Evolutionary conservation across 2,888 invertebrate species (phyloP), one percentile per base, ranked within the genome.

Genomic region (Drosophila vallismaia): DNA sequence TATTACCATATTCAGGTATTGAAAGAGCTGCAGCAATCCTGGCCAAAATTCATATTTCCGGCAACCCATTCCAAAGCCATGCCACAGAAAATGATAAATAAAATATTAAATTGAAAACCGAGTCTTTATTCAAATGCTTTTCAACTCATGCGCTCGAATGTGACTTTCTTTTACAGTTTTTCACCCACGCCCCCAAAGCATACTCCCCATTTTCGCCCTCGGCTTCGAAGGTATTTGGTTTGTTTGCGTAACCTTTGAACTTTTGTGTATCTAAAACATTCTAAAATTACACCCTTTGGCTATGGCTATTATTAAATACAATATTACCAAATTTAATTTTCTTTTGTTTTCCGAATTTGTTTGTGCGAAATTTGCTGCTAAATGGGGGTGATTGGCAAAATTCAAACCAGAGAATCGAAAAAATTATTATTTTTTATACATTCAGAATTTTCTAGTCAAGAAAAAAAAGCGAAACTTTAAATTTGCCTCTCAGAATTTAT

Each of bases 41-140:
- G 45, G 60, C 64, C 77, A 78, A 62, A 74, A 74, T 55, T 71
- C 57, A 71, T 42, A 71, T 51, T 60, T 63, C 54, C 53, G 54
- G 63, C 51, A 40, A 71, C 63, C 63, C 72, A 40, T 71, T 66
- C 51, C 72, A 73, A 1, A 44, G 45, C 66, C 28, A 5, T 28
- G 4, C 28, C 46, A 53, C 19, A 19, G 19, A 19, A 19, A 66
- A 51, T 64, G 38, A 66, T 66, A 64, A 86, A 82, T 80, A 80
- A 84, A 86, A 86, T 70, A 84, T 82, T 72, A 74, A 76, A 86
- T 76, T 86, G 71, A 74, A 75, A 64, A 75, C 75, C 70, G 49
- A 55, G 64, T 69, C 79, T 85, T 60, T 66, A 71, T 69, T 62
- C 42, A 58, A 64, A 63, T 64, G 46, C 67, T 80, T 64, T 69